Base-by-base conservation (phyloP, 1,140 invertebrate genomes). In the Stratiolaelaps scimitus region DNA sequence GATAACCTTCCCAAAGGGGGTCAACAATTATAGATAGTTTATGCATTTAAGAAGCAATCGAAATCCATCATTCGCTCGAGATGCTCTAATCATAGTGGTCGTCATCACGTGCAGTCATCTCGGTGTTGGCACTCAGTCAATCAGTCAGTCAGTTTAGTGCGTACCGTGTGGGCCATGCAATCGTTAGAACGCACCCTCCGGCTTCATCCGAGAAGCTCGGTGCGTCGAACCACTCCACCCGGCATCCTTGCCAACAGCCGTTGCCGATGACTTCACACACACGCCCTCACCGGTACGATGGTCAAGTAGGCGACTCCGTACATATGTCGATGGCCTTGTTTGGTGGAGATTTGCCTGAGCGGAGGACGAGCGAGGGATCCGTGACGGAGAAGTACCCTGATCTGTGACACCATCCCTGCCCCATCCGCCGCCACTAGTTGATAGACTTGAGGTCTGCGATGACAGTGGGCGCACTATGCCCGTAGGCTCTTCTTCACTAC, bases 161-260 rank as follows among this genome's bases (percentile, higher is more conserved):
- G 53, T 60, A 60, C 53, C 53, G 53, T 60, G 53, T 34, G 53
- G 53, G 23, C 53, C 53, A 60, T 60, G 53, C 53, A 60, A 60
- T 29, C 53, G 53, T 23, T 60, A 60, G 53, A 60, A 60, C 53
- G 53, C 53, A 60, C 53, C 53, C 53, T 60, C 53, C 34, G 34
- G 34, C 34, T 10, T 40, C 10, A 10, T 40, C 34, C 34, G 10
- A 40, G 34, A 40, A 40, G 34, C 34, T 6, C 34, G 10, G 53
- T 60, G 23, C 53, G 26, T 26, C 23, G 26, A 13, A 4, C n/a
- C 10, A 15, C 53, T 48, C 20, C 19, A 19, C 47, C 19, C 20
- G 47, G 47, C 26, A 23, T 60, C 53, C 53, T 60, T 60, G 53
- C 34, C 53, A 2, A 60, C 15, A 6, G 5, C 34, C 10, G 34